Evolutionary conservation across 1,140 invertebrate species (phyloP), one percentile per base, ranked within the genome.

Genomic region (Lasioglossum albipes): DNA sequence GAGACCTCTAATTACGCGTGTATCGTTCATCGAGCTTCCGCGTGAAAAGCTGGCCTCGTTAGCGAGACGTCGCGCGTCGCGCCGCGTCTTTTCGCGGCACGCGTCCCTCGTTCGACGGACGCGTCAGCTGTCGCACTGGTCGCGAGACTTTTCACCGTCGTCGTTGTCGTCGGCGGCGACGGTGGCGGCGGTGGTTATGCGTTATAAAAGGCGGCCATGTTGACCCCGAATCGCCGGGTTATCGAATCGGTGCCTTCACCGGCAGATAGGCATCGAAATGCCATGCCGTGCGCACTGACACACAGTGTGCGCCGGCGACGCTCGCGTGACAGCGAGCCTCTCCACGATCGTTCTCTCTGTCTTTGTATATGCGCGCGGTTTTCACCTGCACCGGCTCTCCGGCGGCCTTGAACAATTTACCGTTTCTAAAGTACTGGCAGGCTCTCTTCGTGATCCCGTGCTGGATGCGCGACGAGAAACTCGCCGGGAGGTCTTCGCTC

Each of bases 161-260:
- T 36, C 36, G 36, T 36, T 2, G 36, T 36, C 36, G 36, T 1
- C 36, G 2, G 36, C 36, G 36, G 5, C 36, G 36, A 5, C 36
- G 36, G 36, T 5, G 36, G 36, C 36, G 36, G 36, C 36, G 36
- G 36, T 36, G 36, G 36, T 5, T 70, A 52, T 65, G 62, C n/a
- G 27, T 54, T 76, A 62, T 80, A 85, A 76, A 83, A 85, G 81
- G 68, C 81, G 79, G 83, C 84, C 84, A 85, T 82, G 83, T 86
- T 89, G 89, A 89, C 88, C 84, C 85, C 85, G 84, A 85, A 89
- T 85, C 86, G 84, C 79, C 84, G 85, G 87, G 88, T 89, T 88
- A 89, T 89, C 89, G 84, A 86, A 64, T 80, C 74, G 36, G 70
- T 65, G 73, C 64, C 67, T 83, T 75, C 79, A 67, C 61, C 75